phyloP scores from a whole-genome alignment of 1,140 invertebrate species.

The Bombus pyrosoma region DNA sequence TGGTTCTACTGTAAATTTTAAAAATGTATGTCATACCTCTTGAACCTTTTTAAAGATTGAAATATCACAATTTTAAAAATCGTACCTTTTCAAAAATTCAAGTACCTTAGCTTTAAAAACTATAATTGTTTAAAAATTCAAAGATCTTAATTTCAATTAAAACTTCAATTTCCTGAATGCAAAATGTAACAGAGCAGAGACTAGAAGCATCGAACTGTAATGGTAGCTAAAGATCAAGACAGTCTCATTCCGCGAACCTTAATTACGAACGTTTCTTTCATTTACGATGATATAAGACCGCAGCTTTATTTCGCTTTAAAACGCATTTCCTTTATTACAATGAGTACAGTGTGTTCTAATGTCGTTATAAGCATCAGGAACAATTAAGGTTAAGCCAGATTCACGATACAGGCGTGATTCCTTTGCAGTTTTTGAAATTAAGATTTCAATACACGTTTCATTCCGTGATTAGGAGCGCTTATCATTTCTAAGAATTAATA shows the following conservation, averaged over 20 bases:
- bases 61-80: not conserved
- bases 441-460: not conserved
- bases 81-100: no score
- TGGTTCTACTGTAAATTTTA: no score
- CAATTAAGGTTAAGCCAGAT: not conserved
- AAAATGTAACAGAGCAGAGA: not conserved
- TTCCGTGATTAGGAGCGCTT: no score
- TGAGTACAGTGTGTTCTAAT: not conserved
- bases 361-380: not conserved
- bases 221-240: not conserved
- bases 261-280: not conserved
- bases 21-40: no score
- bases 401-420: not conserved
- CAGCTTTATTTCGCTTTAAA: not conserved
- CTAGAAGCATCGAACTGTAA: not conserved
- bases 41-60: no score
- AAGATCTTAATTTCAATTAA: not conserved
- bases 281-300: not conserved
- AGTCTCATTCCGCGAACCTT: not conserved
- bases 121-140: not conserved
- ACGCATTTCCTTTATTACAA: not conserved
- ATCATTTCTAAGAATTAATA: no score
- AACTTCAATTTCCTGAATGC: not conserved
- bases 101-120: no score
- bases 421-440: not conserved